A percentile compares a stretch with the other conserved stretches of the same genome.
phyloP scores from a whole-genome alignment of 2,113 vertebrate species.

The Chaenogobius annularis region DNA sequence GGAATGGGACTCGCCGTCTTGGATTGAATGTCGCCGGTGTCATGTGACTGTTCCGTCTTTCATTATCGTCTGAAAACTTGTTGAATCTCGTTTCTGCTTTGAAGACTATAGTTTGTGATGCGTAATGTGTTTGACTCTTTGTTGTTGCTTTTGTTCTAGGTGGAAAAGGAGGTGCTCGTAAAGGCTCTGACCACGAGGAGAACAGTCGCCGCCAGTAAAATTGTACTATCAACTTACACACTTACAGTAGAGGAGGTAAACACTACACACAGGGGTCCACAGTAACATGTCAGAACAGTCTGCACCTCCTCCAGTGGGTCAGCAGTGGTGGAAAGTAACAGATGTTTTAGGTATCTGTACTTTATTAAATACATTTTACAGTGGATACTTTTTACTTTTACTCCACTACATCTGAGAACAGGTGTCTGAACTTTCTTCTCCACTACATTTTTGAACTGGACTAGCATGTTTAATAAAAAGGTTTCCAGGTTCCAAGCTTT shows the following conservation, averaged over 20 bases:
- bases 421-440: too few relatives aligned
- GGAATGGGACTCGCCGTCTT: not conserved
- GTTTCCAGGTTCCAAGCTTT: too few relatives aligned
- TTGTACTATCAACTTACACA: slow-evolving; percentile 84
- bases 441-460: too few relatives aligned
- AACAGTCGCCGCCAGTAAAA: slow-evolving; percentile 80
- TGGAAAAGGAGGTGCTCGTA: slow-evolving; percentile 86
- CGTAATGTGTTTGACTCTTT: not conserved
- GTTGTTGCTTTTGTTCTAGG: slow-evolving; percentile 70
- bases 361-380: too few relatives aligned
- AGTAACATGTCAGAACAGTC: too few relatives aligned
- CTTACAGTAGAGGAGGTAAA: not conserved
- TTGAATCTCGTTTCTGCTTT: not conserved
- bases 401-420: too few relatives aligned
- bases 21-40: not conserved
- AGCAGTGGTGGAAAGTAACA: too few relatives aligned
- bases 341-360: too few relatives aligned
- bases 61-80: slow-evolving; percentile 7
- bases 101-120: not conserved
- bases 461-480: too few relatives aligned
- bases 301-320: too few relatives aligned
- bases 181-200: slow-evolving; percentile 89
- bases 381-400: too few relatives aligned
- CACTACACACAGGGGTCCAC: too few relatives aligned
- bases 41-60: not conserved